Conservation (phyloP, 2,888 invertebrate genomes). For the Agrilus biguttatus region DNA sequence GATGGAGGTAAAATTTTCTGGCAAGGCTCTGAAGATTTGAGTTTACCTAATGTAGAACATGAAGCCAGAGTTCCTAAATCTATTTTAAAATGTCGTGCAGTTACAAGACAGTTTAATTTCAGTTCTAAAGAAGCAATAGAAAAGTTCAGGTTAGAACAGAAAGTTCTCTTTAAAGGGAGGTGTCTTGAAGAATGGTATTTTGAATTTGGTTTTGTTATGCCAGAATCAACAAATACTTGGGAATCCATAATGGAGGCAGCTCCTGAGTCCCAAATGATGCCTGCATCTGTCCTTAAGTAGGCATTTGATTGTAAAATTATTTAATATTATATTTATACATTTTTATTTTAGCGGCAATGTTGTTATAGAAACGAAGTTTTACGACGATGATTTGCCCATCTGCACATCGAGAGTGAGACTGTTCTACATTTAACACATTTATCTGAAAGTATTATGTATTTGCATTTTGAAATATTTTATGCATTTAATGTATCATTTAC, state of each 20-base stretch:
- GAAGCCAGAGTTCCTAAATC: slow-evolving; percentile 96
- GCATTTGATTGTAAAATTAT: slow-evolving; percentile 8
- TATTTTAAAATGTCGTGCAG: slow-evolving; percentile 84
- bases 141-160: slow-evolving; percentile 87
- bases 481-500: too few relatives aligned
- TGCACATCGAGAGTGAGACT: slow-evolving; percentile 89
- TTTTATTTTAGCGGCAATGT: slow-evolving; percentile 73
- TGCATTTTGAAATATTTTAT: background rate
- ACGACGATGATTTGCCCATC: slow-evolving; percentile 85
- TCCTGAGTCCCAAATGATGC: slow-evolving; percentile 99
- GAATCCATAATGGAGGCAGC: slow-evolving; percentile 97
- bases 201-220: slow-evolving; percentile 98
- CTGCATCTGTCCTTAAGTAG: slow-evolving; percentile 93
- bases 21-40: slow-evolving; percentile 95
- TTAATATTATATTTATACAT: too few relatives aligned
- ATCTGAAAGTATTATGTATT: background rate
- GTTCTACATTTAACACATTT: slow-evolving; percentile 66
- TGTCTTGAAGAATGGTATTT: slow-evolving; percentile 98
- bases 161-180: slow-evolving; percentile 69
- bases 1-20: slow-evolving; percentile 86
- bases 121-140: slow-evolving; percentile 88
- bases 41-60: slow-evolving; percentile 76
- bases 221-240: slow-evolving; percentile 98
- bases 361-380: slow-evolving; percentile 94
- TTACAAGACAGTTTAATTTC: slow-evolving; percentile 82